Evolutionary conservation across 2,888 invertebrate genomes (phyloP), one percentile per base, ranked within the genome.

Genomic region (Pomacea canaliculata): DNA sequence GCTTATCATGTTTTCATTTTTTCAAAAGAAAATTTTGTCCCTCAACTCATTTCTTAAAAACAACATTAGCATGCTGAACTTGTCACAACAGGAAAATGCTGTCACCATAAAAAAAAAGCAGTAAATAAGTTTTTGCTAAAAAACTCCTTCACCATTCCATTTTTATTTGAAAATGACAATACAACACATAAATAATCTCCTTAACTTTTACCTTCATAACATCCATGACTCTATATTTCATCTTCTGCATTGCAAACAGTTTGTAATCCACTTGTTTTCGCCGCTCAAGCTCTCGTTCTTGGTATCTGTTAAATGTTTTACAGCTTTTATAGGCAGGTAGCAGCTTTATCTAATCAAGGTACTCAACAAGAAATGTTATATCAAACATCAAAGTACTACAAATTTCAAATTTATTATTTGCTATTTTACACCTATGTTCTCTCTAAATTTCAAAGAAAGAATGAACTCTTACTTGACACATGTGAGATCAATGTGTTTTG

Each of bases 141-240:
- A 37, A 37, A 37, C 37, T 37, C 37, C 37, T 37, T 37, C 37
- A 37, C 37, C 37, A 37, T 37, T 37, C 37, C 37, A 37, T 5
- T 37, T 37, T 37, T 37, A 56, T 56, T 16, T 16, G 19, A 63
- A 67, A 8, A 56, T 27, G 49, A 56, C 12, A 56, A 13, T 18
- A 48, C 7, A 69, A 12, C 2, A 51, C 46, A 60, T 19, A 16
- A 59, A 18, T 23, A 8, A 59, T 19, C 19, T 59, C n/a, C 37
- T 23, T 67, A 18, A 66, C 56, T 72, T 70, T 73, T 71, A 83
- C 81, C 75, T 68, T 71, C 77, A 80, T 70, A 19, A 76, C 70
- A 72, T 85, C 84, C 56, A 71, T 27, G 19, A 67, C 71, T 60
- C 79, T 83, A 76, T 84, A 83, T 70, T 83, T 85, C 74, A 84